Evolutionary conservation across 2,797 vertebrate genomes (phyloP), one percentile per base, ranked within the genome.

Genomic region (Enteromius fasciolatus): DNA sequence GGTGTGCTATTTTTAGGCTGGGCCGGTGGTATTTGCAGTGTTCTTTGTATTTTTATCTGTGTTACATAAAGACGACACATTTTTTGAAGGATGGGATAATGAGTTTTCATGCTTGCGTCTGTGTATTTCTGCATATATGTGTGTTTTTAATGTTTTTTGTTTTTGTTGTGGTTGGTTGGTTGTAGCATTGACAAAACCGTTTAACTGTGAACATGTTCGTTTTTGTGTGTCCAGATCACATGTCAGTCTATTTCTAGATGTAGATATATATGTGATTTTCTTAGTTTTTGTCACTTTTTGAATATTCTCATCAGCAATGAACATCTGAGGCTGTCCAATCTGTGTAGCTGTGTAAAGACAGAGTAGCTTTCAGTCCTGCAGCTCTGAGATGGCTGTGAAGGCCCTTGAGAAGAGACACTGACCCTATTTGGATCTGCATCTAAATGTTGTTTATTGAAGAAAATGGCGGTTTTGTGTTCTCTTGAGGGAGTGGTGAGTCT

Each of bases 401-500:
- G 73, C 10, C 74, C 74, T 23, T 44, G 57, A 75, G 68, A 77
- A 50, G 46, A 85, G 75, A 54, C 14, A 36, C 39, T 76, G 50
- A 31, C 39, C 31, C 14, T 72, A 6, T 78, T 82, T 73, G 52
- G 68, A 75, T 75, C 18, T 11, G 48, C 28, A n/a, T 81, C 46
- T 77, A 39, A 48, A 59, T 59, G 74, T 83, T 81, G 80, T 80
- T 76, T 86, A 52, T 76, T 80, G 66, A 69, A 76, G 31, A 68
- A 86, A 77, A 72, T 61, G 80, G 41, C n/a, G 66, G 59, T 82
- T 82, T 73, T 85, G 75, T 85, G 74, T 73, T 64, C 59, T 82
- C 41, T 31, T 7, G 11, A 67, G 48, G 75, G 75, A 61, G 79
- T 36, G 68, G 75, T 33, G 50, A 76, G 66, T 64, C 66, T 33